phyloP scores from a whole-genome alignment of 2,113 vertebrate genomes.

The Monopterus albus region DNA sequence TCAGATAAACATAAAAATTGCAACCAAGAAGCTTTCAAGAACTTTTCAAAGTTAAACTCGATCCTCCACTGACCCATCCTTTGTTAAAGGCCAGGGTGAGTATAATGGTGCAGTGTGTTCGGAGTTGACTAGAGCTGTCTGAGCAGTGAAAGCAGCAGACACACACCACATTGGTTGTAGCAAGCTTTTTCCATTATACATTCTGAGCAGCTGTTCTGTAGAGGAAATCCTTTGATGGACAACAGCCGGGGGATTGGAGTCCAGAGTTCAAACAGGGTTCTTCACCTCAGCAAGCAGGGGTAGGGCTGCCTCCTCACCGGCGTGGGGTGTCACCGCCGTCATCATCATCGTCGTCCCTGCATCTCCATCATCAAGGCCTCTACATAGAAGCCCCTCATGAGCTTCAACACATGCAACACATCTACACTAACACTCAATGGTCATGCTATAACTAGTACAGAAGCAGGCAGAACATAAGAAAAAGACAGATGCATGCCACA shows the following conservation, averaged over 20 bases:
- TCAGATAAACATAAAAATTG: constrained; percentile 15
- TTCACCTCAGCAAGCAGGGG: constrained; percentile 59
- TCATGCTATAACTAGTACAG: constrained; percentile 75
- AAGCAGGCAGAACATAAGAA: constrained; percentile 65
- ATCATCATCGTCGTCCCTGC: constrained; percentile 17
- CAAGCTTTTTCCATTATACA: constrained; percentile 67
- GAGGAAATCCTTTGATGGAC: constrained; percentile 77
- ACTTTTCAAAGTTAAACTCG: constrained; percentile 23
- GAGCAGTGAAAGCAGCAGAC: constrained; percentile 51
- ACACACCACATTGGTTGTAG: constrained; percentile 39
- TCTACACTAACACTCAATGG: constrained; percentile 73
- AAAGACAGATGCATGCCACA: constrained; percentile 31
- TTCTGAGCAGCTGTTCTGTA: constrained; percentile 74
- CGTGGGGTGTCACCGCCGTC: neutral
- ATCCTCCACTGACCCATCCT: constrained; percentile 29
- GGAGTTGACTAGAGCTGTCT: constrained; percentile 58
- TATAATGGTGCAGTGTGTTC: constrained; percentile 56
- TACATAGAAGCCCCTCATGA: constrained; percentile 27
- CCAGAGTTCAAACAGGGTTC: constrained; percentile 67
- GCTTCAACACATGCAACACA: constrained; percentile 69
- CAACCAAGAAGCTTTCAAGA: constrained; percentile 19
- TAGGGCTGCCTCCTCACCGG: constrained; percentile 23
- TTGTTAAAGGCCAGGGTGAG: constrained; percentile 25
- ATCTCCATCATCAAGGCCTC: constrained; percentile 19
- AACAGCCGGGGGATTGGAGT: constrained; percentile 53